Evolutionary conservation across 1,140 invertebrate genomes (phyloP).

Genomic region (Leptoteleia sp.): DNA sequence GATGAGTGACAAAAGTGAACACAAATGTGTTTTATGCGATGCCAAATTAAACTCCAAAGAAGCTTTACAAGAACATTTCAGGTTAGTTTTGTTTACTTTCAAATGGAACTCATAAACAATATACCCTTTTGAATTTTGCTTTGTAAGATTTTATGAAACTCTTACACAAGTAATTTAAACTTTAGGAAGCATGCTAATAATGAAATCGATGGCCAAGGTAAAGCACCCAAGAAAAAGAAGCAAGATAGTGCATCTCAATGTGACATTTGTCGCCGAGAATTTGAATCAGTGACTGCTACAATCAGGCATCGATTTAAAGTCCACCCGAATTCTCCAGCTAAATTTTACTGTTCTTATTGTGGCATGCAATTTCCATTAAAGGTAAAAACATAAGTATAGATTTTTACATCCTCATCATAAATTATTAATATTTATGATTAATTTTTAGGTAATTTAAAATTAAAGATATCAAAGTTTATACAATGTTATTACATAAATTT

Average conservation of each 20-base stretch:
- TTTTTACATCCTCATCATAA: too few species aligned
- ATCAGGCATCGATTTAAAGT: slow-evolving; percentile 86
- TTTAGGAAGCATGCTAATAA: slow-evolving; percentile 82
- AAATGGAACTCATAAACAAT: background rate
- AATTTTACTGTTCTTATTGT: slow-evolving; percentile 86
- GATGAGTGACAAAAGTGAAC: slow-evolving; percentile 70
- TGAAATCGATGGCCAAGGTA: slow-evolving; percentile 79
- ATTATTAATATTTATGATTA: too few species aligned
- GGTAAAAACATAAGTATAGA: too few species aligned
- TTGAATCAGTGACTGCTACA: slow-evolving; percentile 84
- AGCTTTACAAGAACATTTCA: slow-evolving; percentile 81
- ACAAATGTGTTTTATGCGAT: slow-evolving; percentile 81
- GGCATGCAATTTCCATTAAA: slow-evolving; percentile 87
- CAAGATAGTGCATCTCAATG: slow-evolving; percentile 76
- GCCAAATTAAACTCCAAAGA: slow-evolving; percentile 79
- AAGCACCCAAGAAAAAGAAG: slow-evolving; percentile 57
- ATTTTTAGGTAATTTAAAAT: too few species aligned
- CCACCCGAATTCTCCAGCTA: slow-evolving; percentile 84
- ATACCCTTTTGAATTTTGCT: background rate
- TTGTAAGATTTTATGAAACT: too few species aligned
- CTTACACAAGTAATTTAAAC: slow-evolving; percentile 14
- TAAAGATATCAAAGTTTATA: too few species aligned
- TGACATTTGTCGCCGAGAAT: slow-evolving; percentile 84
- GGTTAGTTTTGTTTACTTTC: slow-evolving; percentile 71
- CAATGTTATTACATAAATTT: too few species aligned